Base-by-base conservation (phyloP, 2,888 invertebrate genomes). In the Drosophila mimetica region DNA sequence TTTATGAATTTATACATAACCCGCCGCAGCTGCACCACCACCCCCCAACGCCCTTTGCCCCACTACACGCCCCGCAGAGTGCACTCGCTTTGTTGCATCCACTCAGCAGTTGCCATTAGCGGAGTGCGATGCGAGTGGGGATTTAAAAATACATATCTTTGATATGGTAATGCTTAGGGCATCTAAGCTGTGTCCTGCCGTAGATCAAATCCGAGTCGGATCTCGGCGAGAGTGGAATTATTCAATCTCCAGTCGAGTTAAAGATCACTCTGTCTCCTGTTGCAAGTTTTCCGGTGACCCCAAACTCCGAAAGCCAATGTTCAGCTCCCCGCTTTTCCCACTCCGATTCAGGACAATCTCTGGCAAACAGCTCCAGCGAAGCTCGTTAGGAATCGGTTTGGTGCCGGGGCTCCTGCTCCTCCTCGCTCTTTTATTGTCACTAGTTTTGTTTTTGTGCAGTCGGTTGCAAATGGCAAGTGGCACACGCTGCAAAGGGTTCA, bases 51-150 rank as follows among this genome's bases (percentile, higher is more conserved):
- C 37, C 37, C 2, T 18, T 32, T 51, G 4, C 16, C 42, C 22
- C 28, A 36, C 55, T 36, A 22, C 51, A 28, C 28, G 25, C 46
- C 52, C 57, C 14, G 37, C 52, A 20, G 20, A 54, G 65, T 37
- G 42, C 70, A 64, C 74, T 77, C 72, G 85, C 76, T 80, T 79
- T 81, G 79, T 77, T 85, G 83, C 85, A 84, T 83, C 76, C 85
- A 85, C 81, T 84, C 81, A 81, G 77, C 77, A 82, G 63, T 72
- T 76, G 75, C 75, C 74, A 75, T 80, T 74, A 74, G 70, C 60
- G 71, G 54, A 70, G 69, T 61, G 69, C 42, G 48, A 42, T 44
- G 42, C 48, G 36, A 69, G 60, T 50, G 44, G 28, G 47, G 50
- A 50, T 16, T n/a, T 30, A 41, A 32, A 51, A 65, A 59, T 42